Percentiles rank a stretch among this genome's conserved stretches.
Evolutionary conservation across 2,888 invertebrate genomes (phyloP).

Genomic region (Brachyptera risi): DNA sequence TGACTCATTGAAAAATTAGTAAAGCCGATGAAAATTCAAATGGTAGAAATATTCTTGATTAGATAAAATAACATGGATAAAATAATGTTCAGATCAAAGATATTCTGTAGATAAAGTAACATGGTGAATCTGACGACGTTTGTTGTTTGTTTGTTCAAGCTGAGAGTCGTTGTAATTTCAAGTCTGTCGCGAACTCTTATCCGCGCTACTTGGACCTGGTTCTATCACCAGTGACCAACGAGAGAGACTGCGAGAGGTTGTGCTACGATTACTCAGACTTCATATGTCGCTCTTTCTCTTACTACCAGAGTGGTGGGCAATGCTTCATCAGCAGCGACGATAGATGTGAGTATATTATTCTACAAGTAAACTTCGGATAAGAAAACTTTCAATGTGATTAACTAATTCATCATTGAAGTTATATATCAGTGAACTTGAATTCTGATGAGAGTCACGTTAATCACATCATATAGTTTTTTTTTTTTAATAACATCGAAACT

Average conservation of each 20-base stretch:
- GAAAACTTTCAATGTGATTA: too few relatives aligned
- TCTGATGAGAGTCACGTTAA: too few relatives aligned
- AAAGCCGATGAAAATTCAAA: too few relatives aligned
- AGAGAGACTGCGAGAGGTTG: conserved; percentile 42
- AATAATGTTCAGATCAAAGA: too few relatives aligned
- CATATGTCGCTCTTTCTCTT: conserved; percentile 45
- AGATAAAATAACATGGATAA: too few relatives aligned
- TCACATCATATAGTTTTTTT: too few relatives aligned
- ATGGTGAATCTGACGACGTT: conserved; percentile 42
- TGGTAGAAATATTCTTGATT: too few relatives aligned
- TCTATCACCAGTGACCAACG: conserved; percentile 41
- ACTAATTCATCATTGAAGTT: too few relatives aligned
- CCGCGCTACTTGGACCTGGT: conserved; percentile 43
- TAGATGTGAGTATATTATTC: conserved; percentile 39
- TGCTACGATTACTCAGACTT: conserved; percentile 44
- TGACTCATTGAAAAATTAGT: too few relatives aligned
- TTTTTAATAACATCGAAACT: too few relatives aligned
- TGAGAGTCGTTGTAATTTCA: conserved; percentile 39
- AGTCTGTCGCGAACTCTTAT: conserved; percentile 40
- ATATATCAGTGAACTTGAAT: too few relatives aligned
- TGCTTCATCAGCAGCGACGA: conserved; percentile 46
- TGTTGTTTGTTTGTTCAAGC: conserved; percentile 38
- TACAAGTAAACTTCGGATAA: too few relatives aligned
- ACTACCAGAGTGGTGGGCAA: conserved; percentile 44
- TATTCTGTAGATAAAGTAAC: conserved; percentile 42